A percentile compares a stretch with the other conserved stretches of the same genome.
phyloP scores from a whole-genome alignment of 92 coral and sea anemone species.

The Zoanthus sociatus region DNA sequence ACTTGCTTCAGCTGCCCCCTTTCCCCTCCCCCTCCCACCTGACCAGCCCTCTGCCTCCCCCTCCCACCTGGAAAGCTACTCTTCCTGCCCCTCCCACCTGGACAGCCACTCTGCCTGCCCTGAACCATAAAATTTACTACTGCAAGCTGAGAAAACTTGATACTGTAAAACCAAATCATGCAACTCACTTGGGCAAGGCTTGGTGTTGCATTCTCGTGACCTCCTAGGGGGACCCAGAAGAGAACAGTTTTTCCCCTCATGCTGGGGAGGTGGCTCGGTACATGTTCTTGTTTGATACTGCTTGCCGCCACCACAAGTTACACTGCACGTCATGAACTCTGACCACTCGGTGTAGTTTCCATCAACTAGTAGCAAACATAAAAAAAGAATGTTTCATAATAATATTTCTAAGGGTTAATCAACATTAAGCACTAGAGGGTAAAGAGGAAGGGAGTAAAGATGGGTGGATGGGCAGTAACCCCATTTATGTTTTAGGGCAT shows the following conservation, averaged over 20 bases:
- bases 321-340: constrained; percentile 86
- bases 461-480: too few relatives aligned
- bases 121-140: too few relatives aligned
- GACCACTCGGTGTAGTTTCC: constrained; percentile 98
- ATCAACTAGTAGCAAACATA: constrained; percentile 59
- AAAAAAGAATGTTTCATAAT: neutral
- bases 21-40: too few relatives aligned
- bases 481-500: too few relatives aligned
- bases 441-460: too few relatives aligned
- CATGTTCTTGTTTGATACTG: constrained; percentile 88
- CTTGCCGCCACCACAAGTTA: constrained; percentile 91
- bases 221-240: constrained; percentile 73
- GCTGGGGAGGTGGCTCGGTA: constrained; percentile 93
- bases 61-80: too few relatives aligned
- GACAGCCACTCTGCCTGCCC: too few relatives aligned
- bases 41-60: too few relatives aligned
- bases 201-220: constrained; percentile 81
- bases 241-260: constrained; percentile 93
- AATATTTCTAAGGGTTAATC: neutral
- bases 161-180: neutral
- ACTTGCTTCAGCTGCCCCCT: too few relatives aligned
- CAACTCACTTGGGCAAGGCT: constrained; percentile 86
- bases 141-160: too few relatives aligned
- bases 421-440: too few relatives aligned
- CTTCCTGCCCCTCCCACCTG: too few relatives aligned